Evolutionary conservation across 1,140 invertebrate species (phyloP).

Genomic region (Whitmania pigra): DNA sequence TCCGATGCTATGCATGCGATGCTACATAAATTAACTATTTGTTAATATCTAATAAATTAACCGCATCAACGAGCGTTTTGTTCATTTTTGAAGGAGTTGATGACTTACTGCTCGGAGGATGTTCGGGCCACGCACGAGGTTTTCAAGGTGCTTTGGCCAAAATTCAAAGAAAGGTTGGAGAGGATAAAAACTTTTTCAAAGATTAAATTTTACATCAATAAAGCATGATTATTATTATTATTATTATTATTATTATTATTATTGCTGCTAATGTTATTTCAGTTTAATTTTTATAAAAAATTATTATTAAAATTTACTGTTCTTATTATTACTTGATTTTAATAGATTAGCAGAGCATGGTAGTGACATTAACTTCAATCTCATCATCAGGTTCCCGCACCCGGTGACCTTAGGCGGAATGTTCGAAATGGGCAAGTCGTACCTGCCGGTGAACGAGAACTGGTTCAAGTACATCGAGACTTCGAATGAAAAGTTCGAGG

Average conservation of each 20-base stretch:
- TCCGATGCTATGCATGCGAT: too few species aligned
- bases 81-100: constrained; percentile 47
- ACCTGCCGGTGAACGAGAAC: constrained; percentile 83
- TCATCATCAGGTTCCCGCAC: constrained; percentile 64
- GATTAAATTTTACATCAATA: too few species aligned
- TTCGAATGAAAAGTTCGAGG: constrained; percentile 66
- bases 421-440: constrained; percentile 75
- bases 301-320: constrained; percentile 8
- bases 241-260: constrained; percentile 18
- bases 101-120: constrained; percentile 81
- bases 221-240: background rate
- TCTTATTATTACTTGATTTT: too few species aligned
- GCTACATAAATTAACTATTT: too few species aligned
- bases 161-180: constrained; percentile 59
- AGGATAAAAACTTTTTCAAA: too few species aligned
- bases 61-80: too few species aligned
- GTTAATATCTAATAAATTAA: too few species aligned
- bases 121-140: constrained; percentile 72
- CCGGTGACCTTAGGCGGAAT: constrained; percentile 88
- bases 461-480: constrained; percentile 65
- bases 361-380: too few species aligned
- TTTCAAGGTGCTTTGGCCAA: constrained; percentile 59
- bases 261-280: background rate
- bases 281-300: background rate
- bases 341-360: too few species aligned